Evolutionary conservation across 92 coral and sea anemone genomes (phyloP).

Genomic region (Palythoa grandiflora): DNA sequence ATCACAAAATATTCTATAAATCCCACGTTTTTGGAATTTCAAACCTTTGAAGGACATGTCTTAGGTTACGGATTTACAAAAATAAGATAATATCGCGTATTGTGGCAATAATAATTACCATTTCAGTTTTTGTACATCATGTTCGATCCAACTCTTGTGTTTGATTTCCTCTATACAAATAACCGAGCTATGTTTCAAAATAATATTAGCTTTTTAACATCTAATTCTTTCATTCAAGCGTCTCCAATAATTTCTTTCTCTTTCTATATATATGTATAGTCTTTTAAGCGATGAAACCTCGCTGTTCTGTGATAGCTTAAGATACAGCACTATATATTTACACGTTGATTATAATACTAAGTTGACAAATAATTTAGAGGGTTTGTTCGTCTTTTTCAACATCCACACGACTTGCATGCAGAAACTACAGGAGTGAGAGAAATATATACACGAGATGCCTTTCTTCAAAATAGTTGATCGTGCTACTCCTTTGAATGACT

Average conservation of each 20-base stretch:
- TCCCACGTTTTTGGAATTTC: conserved; percentile 29
- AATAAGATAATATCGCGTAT: conserved; percentile 39
- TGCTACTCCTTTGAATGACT: conserved; percentile 20
- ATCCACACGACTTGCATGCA: conserved; percentile 30
- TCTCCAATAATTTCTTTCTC: conserved; percentile 18
- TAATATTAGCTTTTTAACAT: conserved; percentile 9
- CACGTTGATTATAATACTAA: conserved; percentile 19
- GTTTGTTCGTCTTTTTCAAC: conserved; percentile 31
- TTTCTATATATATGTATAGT: conserved; percentile 19
- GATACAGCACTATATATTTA: conserved; percentile 25
- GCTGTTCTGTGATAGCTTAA: conserved; percentile 26
- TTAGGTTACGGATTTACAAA: conserved; percentile 49
- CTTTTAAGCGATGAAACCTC: neutral
- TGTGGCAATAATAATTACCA: conserved; percentile 29
- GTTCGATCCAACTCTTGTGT: neutral
- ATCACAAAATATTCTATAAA: conserved; percentile 8
- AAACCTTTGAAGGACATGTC: conserved; percentile 9
- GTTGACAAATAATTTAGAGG: conserved; percentile 46
- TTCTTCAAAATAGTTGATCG: neutral
- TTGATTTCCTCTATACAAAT: conserved; percentile 23
- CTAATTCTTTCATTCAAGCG: neutral
- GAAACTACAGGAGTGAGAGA: conserved; percentile 21
- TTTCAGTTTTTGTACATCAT: conserved; percentile 33
- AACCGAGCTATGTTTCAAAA: conserved; percentile 2
- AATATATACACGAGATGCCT: conserved; percentile 17